Evolutionary conservation across 2,113 vertebrate species (phyloP).

Genomic region (Chroicocephalus ridibundus): DNA sequence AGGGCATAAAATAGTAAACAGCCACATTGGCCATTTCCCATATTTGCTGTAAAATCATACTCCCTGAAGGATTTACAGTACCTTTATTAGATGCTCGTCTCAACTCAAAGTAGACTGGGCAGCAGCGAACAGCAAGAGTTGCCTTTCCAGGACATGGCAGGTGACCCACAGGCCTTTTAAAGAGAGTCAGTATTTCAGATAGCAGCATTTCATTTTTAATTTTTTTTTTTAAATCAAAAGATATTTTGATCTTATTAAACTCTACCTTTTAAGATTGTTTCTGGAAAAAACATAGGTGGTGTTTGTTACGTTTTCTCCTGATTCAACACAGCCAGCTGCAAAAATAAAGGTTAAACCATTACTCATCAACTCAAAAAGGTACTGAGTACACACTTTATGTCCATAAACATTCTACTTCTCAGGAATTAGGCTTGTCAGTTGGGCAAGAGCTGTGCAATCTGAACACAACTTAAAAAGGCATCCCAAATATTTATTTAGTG

Average conservation of each 20-base stretch:
- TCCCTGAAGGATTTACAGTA: background rate
- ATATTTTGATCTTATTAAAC: background rate
- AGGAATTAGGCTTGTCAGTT: background rate
- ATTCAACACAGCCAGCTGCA: constrained; percentile 93
- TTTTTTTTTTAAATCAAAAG: background rate
- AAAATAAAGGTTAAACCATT: background rate
- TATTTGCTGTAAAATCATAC: background rate
- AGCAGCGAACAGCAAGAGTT: constrained; percentile 96
- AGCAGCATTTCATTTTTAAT: background rate
- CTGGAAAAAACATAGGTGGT: constrained; percentile 96
- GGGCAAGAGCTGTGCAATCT: background rate
- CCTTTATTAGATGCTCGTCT: constrained; percentile 78
- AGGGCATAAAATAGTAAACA: background rate
- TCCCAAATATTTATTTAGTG: constrained; percentile 30
- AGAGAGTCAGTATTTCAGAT: background rate
- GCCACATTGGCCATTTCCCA: background rate
- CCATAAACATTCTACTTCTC: background rate
- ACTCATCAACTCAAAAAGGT: background rate
- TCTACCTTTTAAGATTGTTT: constrained; percentile 90
- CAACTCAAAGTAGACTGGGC: constrained; percentile 90
- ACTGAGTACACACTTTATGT: background rate
- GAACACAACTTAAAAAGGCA: constrained; percentile 1
- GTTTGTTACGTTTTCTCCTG: constrained; percentile 92
- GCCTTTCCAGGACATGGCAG: constrained; percentile 92
- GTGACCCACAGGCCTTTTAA: constrained; percentile 88